Conservation (phyloP, 2,888 invertebrate species). For the Epinotia demarniana region DNA sequence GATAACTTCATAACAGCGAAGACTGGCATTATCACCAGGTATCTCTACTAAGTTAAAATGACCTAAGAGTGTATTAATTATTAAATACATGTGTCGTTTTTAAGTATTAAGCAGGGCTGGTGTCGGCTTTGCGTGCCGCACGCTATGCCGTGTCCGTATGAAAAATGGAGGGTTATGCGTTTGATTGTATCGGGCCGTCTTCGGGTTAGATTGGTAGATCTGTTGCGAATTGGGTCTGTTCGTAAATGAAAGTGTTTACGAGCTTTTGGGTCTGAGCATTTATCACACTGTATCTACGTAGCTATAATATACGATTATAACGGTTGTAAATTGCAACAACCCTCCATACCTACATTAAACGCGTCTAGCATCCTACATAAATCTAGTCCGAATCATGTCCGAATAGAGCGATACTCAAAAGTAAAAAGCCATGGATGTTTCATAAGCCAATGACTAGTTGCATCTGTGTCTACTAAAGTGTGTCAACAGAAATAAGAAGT, state of each 20-base stretch:
- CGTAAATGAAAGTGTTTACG: slow-evolving; percentile 14
- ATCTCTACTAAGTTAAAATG: neutral
- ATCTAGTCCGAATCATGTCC: too few species aligned
- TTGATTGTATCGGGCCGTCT: slow-evolving; percentile 34
- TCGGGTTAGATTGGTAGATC: slow-evolving; percentile 34
- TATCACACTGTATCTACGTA: neutral
- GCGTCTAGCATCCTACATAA: too few species aligned
- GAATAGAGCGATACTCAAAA: too few species aligned
- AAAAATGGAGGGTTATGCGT: slow-evolving; percentile 35
- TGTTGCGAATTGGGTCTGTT: slow-evolving; percentile 32
- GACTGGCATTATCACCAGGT: slow-evolving; percentile 28
- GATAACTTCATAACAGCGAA: slow-evolving; percentile 36
- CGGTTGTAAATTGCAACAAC: neutral
- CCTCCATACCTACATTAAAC: too few species aligned
- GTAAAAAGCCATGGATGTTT: too few species aligned
- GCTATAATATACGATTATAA: neutral
- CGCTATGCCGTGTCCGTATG: slow-evolving; percentile 34
- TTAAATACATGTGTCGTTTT: slow-evolving; percentile 12
- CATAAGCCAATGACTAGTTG: too few species aligned
- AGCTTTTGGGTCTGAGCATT: neutral
- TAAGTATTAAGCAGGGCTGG: neutral
- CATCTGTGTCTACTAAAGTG: neutral
- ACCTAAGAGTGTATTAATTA: neutral
- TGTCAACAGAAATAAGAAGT: neutral
- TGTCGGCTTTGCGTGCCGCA: slow-evolving; percentile 34